Percentiles rank a stretch among this genome's conserved stretches.
Evolutionary conservation across 2,888 invertebrate genomes (phyloP).

Genomic region (Drosophila hawaiiensis): DNA sequence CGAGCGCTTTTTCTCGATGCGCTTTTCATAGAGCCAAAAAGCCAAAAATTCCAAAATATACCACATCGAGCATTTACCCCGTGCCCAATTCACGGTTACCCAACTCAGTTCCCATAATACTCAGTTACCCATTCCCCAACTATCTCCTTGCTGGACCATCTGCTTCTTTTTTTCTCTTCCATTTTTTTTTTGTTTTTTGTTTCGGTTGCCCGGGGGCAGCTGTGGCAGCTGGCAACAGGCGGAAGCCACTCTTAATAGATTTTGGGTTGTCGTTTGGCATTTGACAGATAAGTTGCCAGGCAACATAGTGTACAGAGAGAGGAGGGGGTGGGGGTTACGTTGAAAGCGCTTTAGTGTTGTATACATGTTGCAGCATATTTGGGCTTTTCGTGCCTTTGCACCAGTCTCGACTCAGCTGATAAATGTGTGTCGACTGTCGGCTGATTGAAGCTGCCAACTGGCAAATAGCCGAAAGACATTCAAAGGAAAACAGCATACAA

Average conservation of each 20-base stretch:
- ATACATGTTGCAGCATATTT: conserved; percentile 54
- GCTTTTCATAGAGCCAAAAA: conserved; percentile 34
- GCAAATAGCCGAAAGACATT: conserved; percentile 29
- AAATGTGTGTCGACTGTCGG: conserved; percentile 53
- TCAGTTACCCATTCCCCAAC: background rate
- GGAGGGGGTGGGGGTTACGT: conserved; percentile 12
- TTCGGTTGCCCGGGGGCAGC: conserved; percentile 12
- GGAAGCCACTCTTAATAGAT: conserved; percentile 68
- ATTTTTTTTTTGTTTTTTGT: background rate
- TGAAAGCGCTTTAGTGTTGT: conserved; percentile 35
- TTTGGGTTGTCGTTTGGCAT: conserved; percentile 65
- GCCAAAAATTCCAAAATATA: conserved; percentile 12
- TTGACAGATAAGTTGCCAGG: conserved; percentile 64
- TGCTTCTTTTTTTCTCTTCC: background rate
- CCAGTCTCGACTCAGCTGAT: conserved; percentile 22
- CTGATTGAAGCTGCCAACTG: conserved; percentile 61
- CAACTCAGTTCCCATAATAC: conserved; percentile 6
- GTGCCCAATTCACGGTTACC: conserved; percentile 5
- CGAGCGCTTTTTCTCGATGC: conserved; percentile 26
- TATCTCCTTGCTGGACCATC: background rate
- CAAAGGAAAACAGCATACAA: conserved; percentile 19
- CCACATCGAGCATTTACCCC: conserved; percentile 9
- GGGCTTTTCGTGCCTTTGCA: background rate
- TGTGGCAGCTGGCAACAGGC: conserved; percentile 54
- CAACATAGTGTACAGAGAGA: background rate